Percentiles rank a stretch among this genome's conserved stretches.
Conservation (phyloP, 2,888 invertebrate genomes). For the Synergus umbraculus region DNA sequence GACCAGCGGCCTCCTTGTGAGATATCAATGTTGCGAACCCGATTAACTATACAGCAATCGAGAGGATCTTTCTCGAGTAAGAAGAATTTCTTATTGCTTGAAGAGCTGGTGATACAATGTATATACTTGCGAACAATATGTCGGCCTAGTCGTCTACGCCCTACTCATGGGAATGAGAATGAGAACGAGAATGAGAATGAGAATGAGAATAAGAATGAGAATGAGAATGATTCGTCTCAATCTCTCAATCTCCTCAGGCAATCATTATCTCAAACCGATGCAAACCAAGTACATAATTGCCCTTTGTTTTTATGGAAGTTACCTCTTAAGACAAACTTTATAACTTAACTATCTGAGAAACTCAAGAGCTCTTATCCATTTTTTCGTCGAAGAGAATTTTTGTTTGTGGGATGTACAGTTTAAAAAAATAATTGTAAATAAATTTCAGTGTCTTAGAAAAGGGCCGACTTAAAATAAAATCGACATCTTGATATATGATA, state of each 20-base stretch:
- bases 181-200: not conserved
- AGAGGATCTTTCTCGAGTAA: conserved; percentile 7
- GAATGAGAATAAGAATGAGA: not conserved
- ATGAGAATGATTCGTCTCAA: conserved; percentile 26
- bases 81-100: conserved; percentile 18
- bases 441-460: not conserved
- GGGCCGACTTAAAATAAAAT: not conserved
- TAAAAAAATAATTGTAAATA: no score
- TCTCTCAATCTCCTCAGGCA: conserved; percentile 13
- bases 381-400: no score
- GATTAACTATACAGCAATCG: conserved; percentile 25
- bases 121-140: conserved; percentile 21
- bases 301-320: not conserved
- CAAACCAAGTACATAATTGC: not conserved
- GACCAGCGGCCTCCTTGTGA: conserved; percentile 11
- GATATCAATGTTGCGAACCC: conserved; percentile 30
- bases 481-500: not conserved
- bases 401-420: no score
- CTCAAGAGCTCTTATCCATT: no score
- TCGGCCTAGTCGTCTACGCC: not conserved
- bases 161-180: not conserved
- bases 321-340: not conserved
- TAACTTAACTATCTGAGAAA: no score
- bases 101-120: not conserved
- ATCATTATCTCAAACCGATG: conserved; percentile 12